phyloP scores from a whole-genome alignment of 2,888 invertebrate species.

The Ecdyonurus torrentis region DNA sequence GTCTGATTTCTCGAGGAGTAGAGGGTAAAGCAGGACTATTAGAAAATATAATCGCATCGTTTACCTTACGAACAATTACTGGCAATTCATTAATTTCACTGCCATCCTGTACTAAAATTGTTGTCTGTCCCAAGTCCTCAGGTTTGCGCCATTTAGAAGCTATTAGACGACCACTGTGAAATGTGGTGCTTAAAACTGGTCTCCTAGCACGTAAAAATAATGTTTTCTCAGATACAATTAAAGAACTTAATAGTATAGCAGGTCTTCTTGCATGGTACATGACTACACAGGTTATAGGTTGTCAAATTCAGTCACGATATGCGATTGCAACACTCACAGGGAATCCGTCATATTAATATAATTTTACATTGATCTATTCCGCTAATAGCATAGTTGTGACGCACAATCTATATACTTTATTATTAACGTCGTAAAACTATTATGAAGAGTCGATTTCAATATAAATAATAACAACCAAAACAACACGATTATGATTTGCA shows the following conservation, averaged over 20 bases:
- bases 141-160: slow-evolving; percentile 1
- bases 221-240: neutral
- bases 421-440: no score
- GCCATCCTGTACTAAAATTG: slow-evolving; percentile 48
- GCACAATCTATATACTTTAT: neutral
- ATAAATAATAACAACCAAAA: neutral
- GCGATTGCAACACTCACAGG: neutral
- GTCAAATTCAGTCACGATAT: neutral
- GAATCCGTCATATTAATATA: no score
- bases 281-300: neutral
- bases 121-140: slow-evolving; percentile 25
- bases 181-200: neutral
- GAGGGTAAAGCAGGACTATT: neutral
- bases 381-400: neutral
- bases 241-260: neutral
- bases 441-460: no score
- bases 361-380: neutral
- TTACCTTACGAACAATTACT: slow-evolving; percentile 34
- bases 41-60: slow-evolving; percentile 6
- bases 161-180: neutral
- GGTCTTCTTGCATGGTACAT: neutral
- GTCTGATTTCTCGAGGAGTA: neutral
- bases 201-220: neutral
- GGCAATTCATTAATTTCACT: slow-evolving; percentile 50
- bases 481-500: neutral